Percentiles rank a stretch among this genome's conserved stretches.
Evolutionary conservation across 2,113 vertebrate species (phyloP).

Genomic region (Prunella himalayana): DNA sequence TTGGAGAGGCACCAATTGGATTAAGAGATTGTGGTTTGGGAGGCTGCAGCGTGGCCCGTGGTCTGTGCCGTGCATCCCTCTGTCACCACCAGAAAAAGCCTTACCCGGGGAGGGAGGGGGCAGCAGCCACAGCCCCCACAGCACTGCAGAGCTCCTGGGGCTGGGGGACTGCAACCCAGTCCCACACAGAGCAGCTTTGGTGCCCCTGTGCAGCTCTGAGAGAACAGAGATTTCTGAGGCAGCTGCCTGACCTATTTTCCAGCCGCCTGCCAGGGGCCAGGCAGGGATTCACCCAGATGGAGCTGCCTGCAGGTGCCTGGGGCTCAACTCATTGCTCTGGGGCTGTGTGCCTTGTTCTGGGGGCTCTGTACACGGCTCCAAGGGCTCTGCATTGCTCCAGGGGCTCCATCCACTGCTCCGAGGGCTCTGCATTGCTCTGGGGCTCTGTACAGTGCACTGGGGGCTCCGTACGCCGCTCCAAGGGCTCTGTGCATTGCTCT

Average conservation of each 20-base stretch:
- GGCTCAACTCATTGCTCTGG: neutral
- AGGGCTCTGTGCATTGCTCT: neutral
- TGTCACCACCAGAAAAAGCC: neutral
- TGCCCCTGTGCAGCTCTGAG: neutral
- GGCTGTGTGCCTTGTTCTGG: neutral
- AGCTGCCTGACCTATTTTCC: neutral
- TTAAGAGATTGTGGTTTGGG: constrained; percentile 37
- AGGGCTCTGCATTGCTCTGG: neutral
- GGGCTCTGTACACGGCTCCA: neutral
- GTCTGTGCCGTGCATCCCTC: rapidly evolving
- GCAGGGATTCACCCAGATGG: neutral
- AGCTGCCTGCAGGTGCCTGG: neutral
- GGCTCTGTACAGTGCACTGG: neutral
- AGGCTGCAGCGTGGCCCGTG: neutral
- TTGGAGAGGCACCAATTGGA: constrained; percentile 32
- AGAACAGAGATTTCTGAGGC: neutral
- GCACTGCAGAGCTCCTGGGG: neutral
- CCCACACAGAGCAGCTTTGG: neutral
- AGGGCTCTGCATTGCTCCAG: neutral
- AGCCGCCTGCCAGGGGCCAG: neutral
- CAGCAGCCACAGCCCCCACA: neutral
- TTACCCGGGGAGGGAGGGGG: neutral
- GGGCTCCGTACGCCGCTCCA: neutral
- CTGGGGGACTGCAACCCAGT: neutral
- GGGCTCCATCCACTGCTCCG: neutral